Evolutionary conservation across 2,113 vertebrate genomes (phyloP).

Genomic region (Turdus rufiventris): DNA sequence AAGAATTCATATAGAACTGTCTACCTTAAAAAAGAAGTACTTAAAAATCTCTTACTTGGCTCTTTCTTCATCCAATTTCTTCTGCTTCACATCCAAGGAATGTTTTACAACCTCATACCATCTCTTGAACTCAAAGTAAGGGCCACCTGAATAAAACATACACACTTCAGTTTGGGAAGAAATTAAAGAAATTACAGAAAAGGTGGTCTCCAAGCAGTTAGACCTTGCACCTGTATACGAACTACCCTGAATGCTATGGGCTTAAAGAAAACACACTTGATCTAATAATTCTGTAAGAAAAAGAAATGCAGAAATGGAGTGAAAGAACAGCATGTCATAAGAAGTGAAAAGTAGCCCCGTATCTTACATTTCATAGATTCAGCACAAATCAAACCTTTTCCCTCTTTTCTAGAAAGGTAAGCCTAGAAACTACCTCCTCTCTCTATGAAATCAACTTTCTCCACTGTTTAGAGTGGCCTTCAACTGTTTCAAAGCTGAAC

Average conservation of each 20-base stretch:
- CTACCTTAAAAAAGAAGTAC: background rate
- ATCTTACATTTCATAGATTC: background rate
- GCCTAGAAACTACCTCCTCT: background rate
- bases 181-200: background rate
- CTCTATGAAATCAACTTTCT: background rate
- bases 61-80: constrained; percentile 69
- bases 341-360: background rate
- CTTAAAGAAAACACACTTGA: background rate
- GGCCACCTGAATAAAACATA: constrained; percentile 24
- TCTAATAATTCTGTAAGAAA: background rate
- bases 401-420: background rate
- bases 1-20: background rate
- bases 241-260: background rate
- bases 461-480: background rate
- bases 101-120: constrained; percentile 76
- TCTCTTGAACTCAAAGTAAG: constrained; percentile 72
- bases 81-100: constrained; percentile 63
- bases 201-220: background rate
- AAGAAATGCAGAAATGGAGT: background rate
- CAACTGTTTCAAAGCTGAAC: background rate
- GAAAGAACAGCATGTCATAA: background rate
- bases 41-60: constrained; percentile 67
- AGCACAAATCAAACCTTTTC: background rate
- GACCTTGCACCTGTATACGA: background rate
- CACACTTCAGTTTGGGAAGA: background rate